Evolutionary conservation across 2,888 invertebrate genomes (phyloP).

Genomic region (Baccha elongata): DNA sequence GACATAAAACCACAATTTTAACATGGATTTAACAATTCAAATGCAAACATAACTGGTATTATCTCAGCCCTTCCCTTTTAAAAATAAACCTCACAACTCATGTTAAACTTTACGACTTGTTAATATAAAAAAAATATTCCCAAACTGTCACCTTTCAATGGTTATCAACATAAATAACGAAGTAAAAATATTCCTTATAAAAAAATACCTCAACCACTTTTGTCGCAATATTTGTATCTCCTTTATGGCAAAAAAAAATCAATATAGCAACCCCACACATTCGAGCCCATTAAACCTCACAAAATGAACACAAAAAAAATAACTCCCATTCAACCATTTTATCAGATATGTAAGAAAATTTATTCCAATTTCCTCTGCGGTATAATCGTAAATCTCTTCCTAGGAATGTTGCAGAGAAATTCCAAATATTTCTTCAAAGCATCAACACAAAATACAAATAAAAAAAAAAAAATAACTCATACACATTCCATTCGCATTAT

Average conservation of each 20-base stretch:
- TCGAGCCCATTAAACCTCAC: constrained; percentile 18
- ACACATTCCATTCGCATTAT: constrained; percentile 2
- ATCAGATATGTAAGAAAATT: constrained; percentile 22
- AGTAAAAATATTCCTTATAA: neutral
- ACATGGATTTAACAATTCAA: no score
- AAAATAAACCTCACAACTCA: no score
- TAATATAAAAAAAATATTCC: neutral
- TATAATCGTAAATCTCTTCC: constrained; percentile 52
- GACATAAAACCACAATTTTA: no score
- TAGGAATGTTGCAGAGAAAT: constrained; percentile 18
- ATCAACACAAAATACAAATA: neutral
- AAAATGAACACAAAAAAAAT: constrained; percentile 30
- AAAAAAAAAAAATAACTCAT: neutral
- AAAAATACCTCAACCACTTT: neutral
- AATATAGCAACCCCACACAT: neutral
- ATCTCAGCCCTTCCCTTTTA: no score
- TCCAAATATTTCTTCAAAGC: constrained; percentile 3
- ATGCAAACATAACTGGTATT: no score
- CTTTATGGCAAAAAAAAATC: constrained; percentile 1
- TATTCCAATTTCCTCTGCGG: constrained; percentile 63
- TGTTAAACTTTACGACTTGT: neutral
- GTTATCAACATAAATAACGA: constrained; percentile 16
- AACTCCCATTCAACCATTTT: neutral
- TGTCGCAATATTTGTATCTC: constrained; percentile 1
- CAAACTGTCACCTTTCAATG: neutral